Base-by-base conservation (phyloP, 2,888 invertebrate genomes). In the Aleiodes testaceus region DNA sequence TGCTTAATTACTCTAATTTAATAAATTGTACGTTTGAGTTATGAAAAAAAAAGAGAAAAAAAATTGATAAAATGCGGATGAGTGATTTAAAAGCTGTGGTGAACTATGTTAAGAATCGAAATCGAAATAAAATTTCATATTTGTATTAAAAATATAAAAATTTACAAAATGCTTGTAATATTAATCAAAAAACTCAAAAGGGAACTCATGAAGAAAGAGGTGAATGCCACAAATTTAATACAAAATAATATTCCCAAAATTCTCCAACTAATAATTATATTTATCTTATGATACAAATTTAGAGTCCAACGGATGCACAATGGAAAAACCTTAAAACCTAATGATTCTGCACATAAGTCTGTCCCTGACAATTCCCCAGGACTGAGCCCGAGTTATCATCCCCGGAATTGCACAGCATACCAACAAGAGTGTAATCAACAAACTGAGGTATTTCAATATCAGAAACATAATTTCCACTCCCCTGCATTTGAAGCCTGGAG, bases 391-490 rank as follows among this genome's bases (percentile, higher is more conserved):
- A 69, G 36, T 80, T 80, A 22, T 84, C 81, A 5, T 84, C 84
- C 1, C 79, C 77, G 12, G 87, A 79, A 72, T 81, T 85, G 76
- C 85, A 87, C 4, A 87, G 74, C 87, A 87, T 86, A 0, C 87
- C 86, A 1, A 87, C 85, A 14, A 87, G 78, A 0, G 87, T 87
- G 69, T 87, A 87, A 73, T 87, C 87, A 1, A 87, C 84, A 63
- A 84, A 87, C 0, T 85, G 81, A 2, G 86, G 85, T 16, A 85
- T 26, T 44, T 87, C 86, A 7, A 86, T 74, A 9, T 86, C 85
- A 3, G 67, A 22, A 1, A 83, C 81, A 18, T 63, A 63, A 63
- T 66, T 73, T 2, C 45, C 67, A 3, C 5, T 3, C 5, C 1
- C 26, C 26, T 78, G 79, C 22, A 70, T 69, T 47, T 76, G 69